Percentiles rank a stretch among this genome's conserved stretches.
These are phyloP conservation scores for Riparia riparia DNA, from an alignment of 2,113 vertebrate species.

Conservation along the genomic window DNA sequence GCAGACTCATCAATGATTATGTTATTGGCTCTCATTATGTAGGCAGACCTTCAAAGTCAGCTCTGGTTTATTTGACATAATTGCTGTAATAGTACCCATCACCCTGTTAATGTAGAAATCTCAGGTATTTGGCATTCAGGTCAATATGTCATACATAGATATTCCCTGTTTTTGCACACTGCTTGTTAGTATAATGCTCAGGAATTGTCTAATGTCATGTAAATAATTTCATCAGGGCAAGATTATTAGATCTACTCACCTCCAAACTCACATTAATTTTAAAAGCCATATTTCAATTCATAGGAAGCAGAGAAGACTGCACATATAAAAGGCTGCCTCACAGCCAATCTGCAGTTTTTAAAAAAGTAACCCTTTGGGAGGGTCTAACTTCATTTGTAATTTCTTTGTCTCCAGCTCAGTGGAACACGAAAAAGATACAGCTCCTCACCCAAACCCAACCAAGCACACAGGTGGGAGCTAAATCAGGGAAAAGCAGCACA, in stretches of 20 bases:
- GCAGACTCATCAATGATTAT: not conserved
- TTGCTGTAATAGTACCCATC: not conserved
- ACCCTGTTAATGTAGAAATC: not conserved
- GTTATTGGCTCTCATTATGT: not conserved
- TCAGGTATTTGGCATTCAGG: slow-evolving; percentile 10
- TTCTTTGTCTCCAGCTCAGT: not conserved
- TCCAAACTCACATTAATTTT: not conserved
- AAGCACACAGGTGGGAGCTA: not conserved
- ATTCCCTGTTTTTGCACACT: not conserved
- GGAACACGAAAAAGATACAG: not conserved
- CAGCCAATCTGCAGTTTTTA: not conserved
- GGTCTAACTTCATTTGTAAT: not conserved
- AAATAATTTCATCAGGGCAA: slow-evolving; percentile 33
- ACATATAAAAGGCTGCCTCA: not conserved
- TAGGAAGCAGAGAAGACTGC: not conserved
- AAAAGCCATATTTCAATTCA: not conserved
- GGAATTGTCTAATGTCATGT: not conserved
- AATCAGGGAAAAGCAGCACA: not conserved
- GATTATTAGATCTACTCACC: not conserved
- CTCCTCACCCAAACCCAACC: not conserved
- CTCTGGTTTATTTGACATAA: slow-evolving; percentile 8
- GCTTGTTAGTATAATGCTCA: not conserved
- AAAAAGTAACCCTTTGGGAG: not conserved
- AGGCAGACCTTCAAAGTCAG: slow-evolving; percentile 2
- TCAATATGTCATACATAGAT: not conserved